Evolutionary conservation across 2,113 vertebrate genomes (phyloP), one percentile per base, ranked within the genome.

Genomic region (Pithys albifrons): DNA sequence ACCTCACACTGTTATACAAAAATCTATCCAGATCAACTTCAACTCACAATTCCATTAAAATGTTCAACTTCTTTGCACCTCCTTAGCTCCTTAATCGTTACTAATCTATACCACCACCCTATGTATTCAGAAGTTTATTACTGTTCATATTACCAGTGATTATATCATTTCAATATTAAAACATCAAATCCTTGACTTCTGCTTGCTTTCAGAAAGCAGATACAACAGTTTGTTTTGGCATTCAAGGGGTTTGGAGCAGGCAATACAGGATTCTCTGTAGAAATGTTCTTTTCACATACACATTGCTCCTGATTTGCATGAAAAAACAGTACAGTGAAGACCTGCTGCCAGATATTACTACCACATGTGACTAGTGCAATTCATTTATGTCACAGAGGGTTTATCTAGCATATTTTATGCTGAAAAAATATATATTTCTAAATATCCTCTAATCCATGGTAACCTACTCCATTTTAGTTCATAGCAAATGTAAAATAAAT

Each of bases 361-460:
- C 43, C 15, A 59, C 31, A 13, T 4, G 10, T 0, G 1, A 64
- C 58, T 41, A 37, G 9, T 45, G 7, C 55, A 66, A 71, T 3
- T 0, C 0, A 33, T 19, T 59, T 39, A 41, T 14, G 9, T 25
- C 55, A 71, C 9, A 1, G 33, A 71, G 11, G 17, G 19, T 52
- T 89, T 31, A 75, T 15, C 35, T 28, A 64, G 14, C 28, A 19
- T 18, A 70, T 73, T 2, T 51, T 69, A 9, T 4, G 6, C 10
- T 12, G 19, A 13, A 78, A 96, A 86, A 92, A 48, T 4, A 61
- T 14, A 18, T 20, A 19, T 20, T 73, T 80, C 37, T 51, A 59
- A 87, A 1, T 65, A 84, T 48, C 57, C 69, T 24, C 20, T 75
- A 33, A 91, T 55, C 33, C 69, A 74, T 2, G 4, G 23, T 64